Conservation (phyloP, 2,888 invertebrate genomes). For the Rhogogaster chlorosoma region DNA sequence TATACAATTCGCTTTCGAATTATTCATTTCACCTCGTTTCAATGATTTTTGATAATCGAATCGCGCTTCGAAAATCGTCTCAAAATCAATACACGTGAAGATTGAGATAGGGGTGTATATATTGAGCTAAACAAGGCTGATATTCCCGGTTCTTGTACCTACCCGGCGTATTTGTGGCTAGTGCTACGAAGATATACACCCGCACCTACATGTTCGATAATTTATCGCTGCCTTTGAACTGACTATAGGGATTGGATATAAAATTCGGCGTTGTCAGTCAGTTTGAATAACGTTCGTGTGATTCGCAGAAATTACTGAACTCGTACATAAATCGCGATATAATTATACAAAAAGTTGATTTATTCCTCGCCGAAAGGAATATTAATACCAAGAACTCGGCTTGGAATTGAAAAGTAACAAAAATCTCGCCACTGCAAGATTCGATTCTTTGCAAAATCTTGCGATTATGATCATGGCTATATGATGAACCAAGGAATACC, state of each 20-base stretch:
- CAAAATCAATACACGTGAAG: not conserved
- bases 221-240: constrained; percentile 5
- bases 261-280: not conserved
- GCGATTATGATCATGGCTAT: not conserved
- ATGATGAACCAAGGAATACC: not conserved
- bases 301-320: not conserved
- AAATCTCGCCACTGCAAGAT: not conserved
- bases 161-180: not conserved
- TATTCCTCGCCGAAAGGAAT: not conserved
- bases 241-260: not conserved
- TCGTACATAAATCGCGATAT: not conserved
- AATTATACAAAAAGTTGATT: not conserved
- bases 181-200: not conserved
- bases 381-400: not conserved
- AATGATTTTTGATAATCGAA: not conserved
- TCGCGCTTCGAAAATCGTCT: not conserved
- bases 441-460: not conserved
- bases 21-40: not conserved
- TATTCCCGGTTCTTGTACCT: not conserved
- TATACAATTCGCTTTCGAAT: not conserved
- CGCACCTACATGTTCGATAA: not conserved
- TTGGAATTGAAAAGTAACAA: not conserved
- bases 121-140: not conserved
- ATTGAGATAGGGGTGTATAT: not conserved
- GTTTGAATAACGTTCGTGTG: not conserved